phyloP scores from a whole-genome alignment of 1,140 invertebrate genomes.

The Neotoxoptera formosana region DNA sequence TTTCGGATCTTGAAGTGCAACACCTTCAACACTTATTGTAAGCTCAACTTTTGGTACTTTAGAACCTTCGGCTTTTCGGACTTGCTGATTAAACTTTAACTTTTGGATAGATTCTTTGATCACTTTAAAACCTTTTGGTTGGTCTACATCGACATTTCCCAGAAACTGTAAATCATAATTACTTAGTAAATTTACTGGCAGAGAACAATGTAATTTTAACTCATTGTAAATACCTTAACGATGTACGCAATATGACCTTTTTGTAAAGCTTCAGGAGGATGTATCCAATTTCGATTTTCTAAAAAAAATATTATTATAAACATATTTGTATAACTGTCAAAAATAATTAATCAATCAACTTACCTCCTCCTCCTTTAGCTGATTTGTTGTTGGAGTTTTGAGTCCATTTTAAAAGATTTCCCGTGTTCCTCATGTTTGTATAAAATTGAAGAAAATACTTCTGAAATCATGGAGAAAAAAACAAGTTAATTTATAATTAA shows the following conservation, averaged over 20 bases:
- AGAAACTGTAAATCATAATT: constrained; percentile 76
- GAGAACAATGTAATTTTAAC: not conserved
- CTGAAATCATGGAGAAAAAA: not conserved
- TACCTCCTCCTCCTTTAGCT: constrained; percentile 58
- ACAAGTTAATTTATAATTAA: not conserved
- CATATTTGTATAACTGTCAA: not conserved
- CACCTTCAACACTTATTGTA: constrained; percentile 93
- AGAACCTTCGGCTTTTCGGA: constrained; percentile 89
- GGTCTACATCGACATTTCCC: constrained; percentile 90
- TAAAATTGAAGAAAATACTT: not conserved
- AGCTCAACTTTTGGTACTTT: constrained; percentile 94
- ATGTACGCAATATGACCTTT: constrained; percentile 95
- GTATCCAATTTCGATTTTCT: constrained; percentile 84
- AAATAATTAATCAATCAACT: constrained; percentile 2
- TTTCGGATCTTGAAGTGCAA: constrained; percentile 87
- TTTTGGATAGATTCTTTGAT: constrained; percentile 96
- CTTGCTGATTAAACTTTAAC: constrained; percentile 91
- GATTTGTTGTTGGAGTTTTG: constrained; percentile 60
- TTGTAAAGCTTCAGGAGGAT: constrained; percentile 89
- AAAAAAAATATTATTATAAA: constrained; percentile 60
- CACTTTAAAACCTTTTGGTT: constrained; percentile 95
- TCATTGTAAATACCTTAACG: constrained; percentile 81
- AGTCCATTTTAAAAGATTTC: constrained; percentile 59
- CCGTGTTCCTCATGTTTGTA: constrained; percentile 53
- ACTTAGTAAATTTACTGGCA: not conserved